phyloP scores from a whole-genome alignment of 2,113 vertebrate species.

The Crotalus helleri region DNA sequence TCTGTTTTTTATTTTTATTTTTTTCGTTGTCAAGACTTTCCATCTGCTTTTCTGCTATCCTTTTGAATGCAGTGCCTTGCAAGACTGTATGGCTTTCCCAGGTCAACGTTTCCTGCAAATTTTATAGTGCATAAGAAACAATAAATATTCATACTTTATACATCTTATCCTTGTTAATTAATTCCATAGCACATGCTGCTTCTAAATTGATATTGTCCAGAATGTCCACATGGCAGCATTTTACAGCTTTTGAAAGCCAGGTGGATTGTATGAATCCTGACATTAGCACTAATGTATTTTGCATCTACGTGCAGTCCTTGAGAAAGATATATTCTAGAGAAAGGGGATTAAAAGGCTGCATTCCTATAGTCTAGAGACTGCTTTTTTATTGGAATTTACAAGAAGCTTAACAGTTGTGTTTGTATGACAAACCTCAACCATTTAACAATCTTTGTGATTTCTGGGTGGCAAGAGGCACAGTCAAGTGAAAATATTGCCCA shows the following conservation, averaged over 20 bases:
- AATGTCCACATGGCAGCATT: conserved; percentile 49
- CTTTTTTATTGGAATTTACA: conserved; percentile 15
- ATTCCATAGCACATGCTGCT: conserved; percentile 58
- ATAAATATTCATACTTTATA: conserved; percentile 60
- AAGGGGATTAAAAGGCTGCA: conserved; percentile 43
- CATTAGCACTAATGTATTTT: conserved; percentile 52
- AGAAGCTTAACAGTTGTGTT: not conserved
- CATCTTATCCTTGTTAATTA: conserved; percentile 61
- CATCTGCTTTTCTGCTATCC: conserved; percentile 63
- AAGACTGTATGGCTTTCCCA: conserved; percentile 56
- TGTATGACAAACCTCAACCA: not conserved
- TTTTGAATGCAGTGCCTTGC: conserved; percentile 54
- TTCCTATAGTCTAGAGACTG: conserved; percentile 29
- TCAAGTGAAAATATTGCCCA: not conserved
- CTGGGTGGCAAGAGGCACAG: not conserved
- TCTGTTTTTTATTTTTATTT: conserved; percentile 51
- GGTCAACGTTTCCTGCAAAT: conserved; percentile 68
- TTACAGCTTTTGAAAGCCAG: conserved; percentile 46
- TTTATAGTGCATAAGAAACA: conserved; percentile 60
- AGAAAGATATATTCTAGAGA: conserved; percentile 42
- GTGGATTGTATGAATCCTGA: conserved; percentile 57
- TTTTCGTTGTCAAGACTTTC: conserved; percentile 65
- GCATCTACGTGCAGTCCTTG: conserved; percentile 48
- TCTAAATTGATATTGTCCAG: conserved; percentile 59
- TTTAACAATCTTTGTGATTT: not conserved